These are phyloP conservation scores for Neria commutata DNA, from an alignment of 2,888 invertebrate species.

Conservation along the genomic window DNA sequence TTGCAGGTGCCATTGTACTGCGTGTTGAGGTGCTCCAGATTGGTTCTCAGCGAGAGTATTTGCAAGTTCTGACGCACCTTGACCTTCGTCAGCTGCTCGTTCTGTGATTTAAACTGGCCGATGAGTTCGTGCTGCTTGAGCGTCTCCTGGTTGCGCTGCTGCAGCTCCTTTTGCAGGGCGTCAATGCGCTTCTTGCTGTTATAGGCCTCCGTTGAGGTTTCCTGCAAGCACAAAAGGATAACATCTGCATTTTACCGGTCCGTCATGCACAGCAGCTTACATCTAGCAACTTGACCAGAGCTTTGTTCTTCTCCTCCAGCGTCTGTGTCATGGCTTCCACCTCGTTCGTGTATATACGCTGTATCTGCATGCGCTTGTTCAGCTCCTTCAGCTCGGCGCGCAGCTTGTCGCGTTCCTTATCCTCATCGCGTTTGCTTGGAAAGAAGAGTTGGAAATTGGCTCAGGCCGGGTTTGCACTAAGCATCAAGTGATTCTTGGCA, in stretches of 20 bases:
- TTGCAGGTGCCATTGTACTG: slow-evolving; percentile 54
- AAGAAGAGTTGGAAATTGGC: too few species aligned
- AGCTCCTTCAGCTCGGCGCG: slow-evolving; percentile 57
- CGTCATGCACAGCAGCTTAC: slow-evolving; percentile 47
- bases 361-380: slow-evolving; percentile 55
- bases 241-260: background rate
- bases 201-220: slow-evolving; percentile 58
- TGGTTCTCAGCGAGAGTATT: slow-evolving; percentile 56
- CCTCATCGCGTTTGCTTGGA: slow-evolving; percentile 48
- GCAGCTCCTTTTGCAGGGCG: slow-evolving; percentile 47
- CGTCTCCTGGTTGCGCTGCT: slow-evolving; percentile 48
- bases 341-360: slow-evolving; percentile 55
- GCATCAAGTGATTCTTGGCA: too few species aligned
- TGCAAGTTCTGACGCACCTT: slow-evolving; percentile 60
- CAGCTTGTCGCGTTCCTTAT: slow-evolving; percentile 57
- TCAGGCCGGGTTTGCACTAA: too few species aligned
- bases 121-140: slow-evolving; percentile 50
- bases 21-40: slow-evolving; percentile 54
- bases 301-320: slow-evolving; percentile 58
- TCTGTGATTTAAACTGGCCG: slow-evolving; percentile 43
- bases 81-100: slow-evolving; percentile 52
- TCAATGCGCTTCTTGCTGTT: slow-evolving; percentile 56
- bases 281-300: slow-evolving; percentile 55
- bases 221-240: slow-evolving; percentile 36
- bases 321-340: slow-evolving; percentile 54